phyloP scores from a whole-genome alignment of 2,888 invertebrate species.

The Cristatella mucedo region DNA sequence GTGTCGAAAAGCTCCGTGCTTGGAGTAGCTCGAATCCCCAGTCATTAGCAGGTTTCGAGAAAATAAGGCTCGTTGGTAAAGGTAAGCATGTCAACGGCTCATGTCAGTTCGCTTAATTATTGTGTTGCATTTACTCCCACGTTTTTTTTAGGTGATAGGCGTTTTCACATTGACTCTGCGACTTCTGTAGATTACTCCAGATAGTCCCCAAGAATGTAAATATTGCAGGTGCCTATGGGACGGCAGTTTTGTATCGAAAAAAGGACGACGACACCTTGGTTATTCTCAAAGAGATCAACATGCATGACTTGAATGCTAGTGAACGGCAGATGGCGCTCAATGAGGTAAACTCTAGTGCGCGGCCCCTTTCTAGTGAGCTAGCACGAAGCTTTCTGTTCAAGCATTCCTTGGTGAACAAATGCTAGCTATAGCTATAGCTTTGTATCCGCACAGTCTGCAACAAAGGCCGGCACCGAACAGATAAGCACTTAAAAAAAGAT shows the following conservation, averaged over 20 bases:
- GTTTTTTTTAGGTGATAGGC: not conserved
- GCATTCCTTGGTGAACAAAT: no score
- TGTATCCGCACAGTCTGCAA: no score
- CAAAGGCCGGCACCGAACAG: no score
- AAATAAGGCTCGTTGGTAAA: constrained; percentile 49
- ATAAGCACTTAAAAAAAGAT: no score
- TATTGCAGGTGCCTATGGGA: constrained; percentile 50
- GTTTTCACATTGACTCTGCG: not conserved
- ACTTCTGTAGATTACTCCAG: not conserved
- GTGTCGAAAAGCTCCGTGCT: constrained; percentile 24
- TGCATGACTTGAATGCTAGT: constrained; percentile 49
- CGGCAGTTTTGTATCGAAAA: constrained; percentile 51
- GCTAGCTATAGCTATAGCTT: no score
- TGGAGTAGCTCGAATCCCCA: constrained; percentile 30
- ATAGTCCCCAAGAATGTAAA: not conserved
- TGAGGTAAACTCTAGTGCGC: constrained; percentile 47
- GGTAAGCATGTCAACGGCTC: constrained; percentile 33
- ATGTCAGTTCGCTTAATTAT: not conserved
- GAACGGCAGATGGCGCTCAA: constrained; percentile 54
- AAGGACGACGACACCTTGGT: constrained; percentile 49
- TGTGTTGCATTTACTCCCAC: not conserved
- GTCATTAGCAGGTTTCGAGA: constrained; percentile 43
- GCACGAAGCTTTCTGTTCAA: no score
- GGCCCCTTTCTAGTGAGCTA: no score
- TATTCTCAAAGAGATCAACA: constrained; percentile 58